These are phyloP conservation scores for Drosophila tanythrix DNA, from an alignment of 2,888 invertebrate species.

Conservation along the genomic window DNA sequence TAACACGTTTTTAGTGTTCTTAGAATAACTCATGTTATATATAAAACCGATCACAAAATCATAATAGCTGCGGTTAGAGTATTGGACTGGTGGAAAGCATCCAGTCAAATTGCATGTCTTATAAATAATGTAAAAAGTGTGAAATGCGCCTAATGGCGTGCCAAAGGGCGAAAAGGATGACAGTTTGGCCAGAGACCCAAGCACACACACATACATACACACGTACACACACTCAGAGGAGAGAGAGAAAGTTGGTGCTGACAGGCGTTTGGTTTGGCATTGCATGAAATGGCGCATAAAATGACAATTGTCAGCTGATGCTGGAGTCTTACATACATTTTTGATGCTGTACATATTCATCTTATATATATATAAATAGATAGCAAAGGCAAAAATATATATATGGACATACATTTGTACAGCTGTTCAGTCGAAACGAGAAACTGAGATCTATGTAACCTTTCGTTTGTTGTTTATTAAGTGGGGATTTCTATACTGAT, in stretches of 20 bases:
- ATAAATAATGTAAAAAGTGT: constrained; percentile 81
- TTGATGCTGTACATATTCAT: constrained; percentile 12
- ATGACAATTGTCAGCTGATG: constrained; percentile 78
- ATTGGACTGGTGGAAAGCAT: constrained; percentile 20
- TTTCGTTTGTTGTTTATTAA: constrained; percentile 52
- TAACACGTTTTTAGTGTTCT: neutral
- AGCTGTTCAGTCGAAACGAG: constrained; percentile 2
- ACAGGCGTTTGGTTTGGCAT: constrained; percentile 24
- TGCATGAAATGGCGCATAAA: constrained; percentile 74
- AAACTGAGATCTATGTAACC: constrained; percentile 58
- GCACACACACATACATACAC: neutral
- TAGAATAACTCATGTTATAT: neutral
- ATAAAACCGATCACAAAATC: neutral
- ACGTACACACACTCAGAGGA: neutral
- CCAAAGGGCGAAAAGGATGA: constrained; percentile 62
- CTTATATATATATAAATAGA: neutral
- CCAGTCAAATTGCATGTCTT: constrained; percentile 61
- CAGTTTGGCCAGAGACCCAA: constrained; percentile 26
- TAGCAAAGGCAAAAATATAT: neutral
- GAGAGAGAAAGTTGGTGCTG: constrained; percentile 4
- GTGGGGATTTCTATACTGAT: constrained; percentile 20
- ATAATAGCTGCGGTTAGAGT: neutral
- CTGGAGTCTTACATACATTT: constrained; percentile 43
- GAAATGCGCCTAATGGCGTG: constrained; percentile 81
- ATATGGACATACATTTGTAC: neutral